Conservation (phyloP, 2,888 invertebrate genomes). For the Drosophila neotestacea region DNA sequence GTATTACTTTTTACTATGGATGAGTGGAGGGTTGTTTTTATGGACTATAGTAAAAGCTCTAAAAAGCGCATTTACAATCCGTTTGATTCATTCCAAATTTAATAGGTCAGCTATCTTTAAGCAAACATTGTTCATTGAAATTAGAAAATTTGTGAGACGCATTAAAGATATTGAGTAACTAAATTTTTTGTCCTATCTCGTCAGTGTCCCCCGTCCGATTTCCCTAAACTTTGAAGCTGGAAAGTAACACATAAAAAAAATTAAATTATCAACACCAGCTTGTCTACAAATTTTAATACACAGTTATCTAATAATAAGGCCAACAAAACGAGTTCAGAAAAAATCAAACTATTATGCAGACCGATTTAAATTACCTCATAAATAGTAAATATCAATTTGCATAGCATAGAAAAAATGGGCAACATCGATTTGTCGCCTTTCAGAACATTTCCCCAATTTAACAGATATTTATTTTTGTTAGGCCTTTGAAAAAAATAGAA, state of each 20-base stretch:
- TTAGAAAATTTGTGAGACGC: not conserved
- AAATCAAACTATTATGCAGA: not conserved
- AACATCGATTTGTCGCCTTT: constrained; percentile 7
- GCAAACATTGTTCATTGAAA: not conserved
- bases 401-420: not conserved
- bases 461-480: constrained; percentile 24
- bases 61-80: not conserved
- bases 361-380: not conserved
- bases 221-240: no score
- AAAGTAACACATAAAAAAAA: no score
- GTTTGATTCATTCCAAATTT: not conserved
- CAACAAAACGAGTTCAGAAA: no score
- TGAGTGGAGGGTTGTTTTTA: no score
- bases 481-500: constrained; percentile 2
- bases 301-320: no score
- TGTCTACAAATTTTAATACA: no score
- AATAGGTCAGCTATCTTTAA: not conserved
- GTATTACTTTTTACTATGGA: not conserved
- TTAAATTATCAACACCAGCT: no score
- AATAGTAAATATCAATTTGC: not conserved
- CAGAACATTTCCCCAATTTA: constrained; percentile 15
- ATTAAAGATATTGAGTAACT: no score
- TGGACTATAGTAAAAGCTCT: not conserved
- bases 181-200: no score
- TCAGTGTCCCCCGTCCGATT: no score